phyloP scores from a whole-genome alignment of 2,888 invertebrate genomes.

The Flexamia atlantica region DNA sequence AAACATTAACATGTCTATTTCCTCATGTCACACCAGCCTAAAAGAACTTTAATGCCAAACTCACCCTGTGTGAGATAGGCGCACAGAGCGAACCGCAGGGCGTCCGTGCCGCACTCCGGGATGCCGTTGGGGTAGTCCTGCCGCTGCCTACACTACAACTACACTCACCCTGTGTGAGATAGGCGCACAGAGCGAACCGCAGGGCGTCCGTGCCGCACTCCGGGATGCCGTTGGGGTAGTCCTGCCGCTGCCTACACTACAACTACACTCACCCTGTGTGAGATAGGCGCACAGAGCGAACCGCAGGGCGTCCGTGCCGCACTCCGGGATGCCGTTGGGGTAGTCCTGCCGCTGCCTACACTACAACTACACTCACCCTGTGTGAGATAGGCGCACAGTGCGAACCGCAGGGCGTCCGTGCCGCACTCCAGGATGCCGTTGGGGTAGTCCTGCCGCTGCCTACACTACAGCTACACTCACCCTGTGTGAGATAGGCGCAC shows the following conservation, averaged over 20 bases:
- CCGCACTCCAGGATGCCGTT: conserved; percentile 98
- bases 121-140: conserved; percentile 90
- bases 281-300: conserved; percentile 95
- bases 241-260: conserved; percentile 79
- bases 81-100: conserved; percentile 93
- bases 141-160: too few species aligned
- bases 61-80: conserved; percentile 89
- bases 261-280: conserved; percentile 82
- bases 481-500: too few species aligned
- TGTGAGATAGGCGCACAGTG: conserved; percentile 91
- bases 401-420: conserved; percentile 95
- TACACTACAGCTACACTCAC: too few species aligned
- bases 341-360: conserved; percentile 80
- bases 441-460: conserved; percentile 82
- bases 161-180: conserved; percentile 86
- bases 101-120: conserved; percentile 97
- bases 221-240: conserved; percentile 93
- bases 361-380: conserved; percentile 82
- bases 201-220: conserved; percentile 98
- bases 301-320: conserved; percentile 95
- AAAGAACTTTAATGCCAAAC: too few species aligned
- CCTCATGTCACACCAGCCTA: too few species aligned
- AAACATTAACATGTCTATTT: too few species aligned
- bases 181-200: conserved; percentile 93
- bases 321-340: conserved; percentile 97